Evolutionary conservation across 2,113 vertebrate genomes (phyloP).

Genomic region (Sapayoa aenigma): DNA sequence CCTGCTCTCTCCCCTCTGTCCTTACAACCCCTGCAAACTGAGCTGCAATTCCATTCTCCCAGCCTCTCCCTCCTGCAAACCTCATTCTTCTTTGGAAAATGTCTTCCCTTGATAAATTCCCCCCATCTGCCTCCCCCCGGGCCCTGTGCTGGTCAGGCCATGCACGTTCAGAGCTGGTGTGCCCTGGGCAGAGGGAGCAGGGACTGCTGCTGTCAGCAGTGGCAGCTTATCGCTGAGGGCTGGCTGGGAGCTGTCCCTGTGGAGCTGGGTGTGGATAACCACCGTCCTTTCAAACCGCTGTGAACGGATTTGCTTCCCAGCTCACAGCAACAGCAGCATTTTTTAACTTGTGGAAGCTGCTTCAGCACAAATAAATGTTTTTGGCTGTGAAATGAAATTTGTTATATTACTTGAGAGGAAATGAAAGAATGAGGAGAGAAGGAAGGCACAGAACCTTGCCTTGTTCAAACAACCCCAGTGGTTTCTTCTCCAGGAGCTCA

Average conservation of each 20-base stretch:
- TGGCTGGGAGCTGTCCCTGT: not conserved
- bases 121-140: accelerated
- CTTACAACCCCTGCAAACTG: not conserved
- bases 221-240: not conserved
- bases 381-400: not conserved
- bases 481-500: not conserved
- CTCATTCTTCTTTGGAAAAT: not conserved
- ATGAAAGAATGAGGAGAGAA: not conserved
- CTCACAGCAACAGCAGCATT: not conserved
- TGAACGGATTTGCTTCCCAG: not conserved
- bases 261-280: not conserved
- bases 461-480: not conserved
- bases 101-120: not conserved
- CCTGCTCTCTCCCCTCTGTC: not conserved
- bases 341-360: not conserved
- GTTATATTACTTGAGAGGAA: not conserved
- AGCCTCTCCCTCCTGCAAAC: not conserved
- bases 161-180: not conserved
- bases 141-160: not conserved
- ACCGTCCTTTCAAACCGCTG: not conserved
- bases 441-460: not conserved
- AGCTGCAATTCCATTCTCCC: not conserved
- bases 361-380: not conserved
- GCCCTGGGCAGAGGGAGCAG: not conserved
- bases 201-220: not conserved